Percentiles rank a stretch among this genome's conserved stretches.
Conservation (phyloP, 2,888 invertebrate genomes). For the Labia minor region DNA sequence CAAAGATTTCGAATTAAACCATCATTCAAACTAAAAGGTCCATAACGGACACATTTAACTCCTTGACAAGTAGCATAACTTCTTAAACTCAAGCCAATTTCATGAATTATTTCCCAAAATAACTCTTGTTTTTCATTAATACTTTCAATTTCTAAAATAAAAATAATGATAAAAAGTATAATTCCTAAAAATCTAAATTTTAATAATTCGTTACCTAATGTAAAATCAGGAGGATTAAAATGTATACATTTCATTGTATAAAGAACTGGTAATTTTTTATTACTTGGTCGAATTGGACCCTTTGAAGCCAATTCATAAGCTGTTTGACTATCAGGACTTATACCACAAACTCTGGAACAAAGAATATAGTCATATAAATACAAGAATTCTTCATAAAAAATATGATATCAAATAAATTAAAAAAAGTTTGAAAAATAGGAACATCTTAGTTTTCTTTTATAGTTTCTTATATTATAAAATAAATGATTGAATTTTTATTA, state of each 20-base stretch:
- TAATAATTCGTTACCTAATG: too few species aligned
- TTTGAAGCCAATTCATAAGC: constrained; percentile 79
- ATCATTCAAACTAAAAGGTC: constrained; percentile 63
- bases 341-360: constrained; percentile 53
- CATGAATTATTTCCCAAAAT: constrained; percentile 66
- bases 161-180: neutral
- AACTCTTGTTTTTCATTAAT: constrained; percentile 75
- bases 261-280: constrained; percentile 59
- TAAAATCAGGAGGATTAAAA: constrained; percentile 73
- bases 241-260: constrained; percentile 78
- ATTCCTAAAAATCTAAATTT: neutral
- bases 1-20: constrained; percentile 76
- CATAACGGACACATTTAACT: constrained; percentile 71
- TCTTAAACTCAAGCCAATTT: constrained; percentile 68
- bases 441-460: too few species aligned
- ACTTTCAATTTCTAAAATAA: constrained; percentile 63
- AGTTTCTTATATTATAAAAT: too few species aligned
- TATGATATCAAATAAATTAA: too few species aligned
- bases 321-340: constrained; percentile 73
- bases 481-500: too few species aligned
- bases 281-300: constrained; percentile 68
- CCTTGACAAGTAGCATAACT: constrained; percentile 69
- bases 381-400: too few species aligned
- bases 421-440: too few species aligned
- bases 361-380: neutral